Percentiles rank a stretch among this genome's conserved stretches.
Evolutionary conservation across 2,113 vertebrate genomes (phyloP).

Genomic region (Dipodomys stephensi): DNA sequence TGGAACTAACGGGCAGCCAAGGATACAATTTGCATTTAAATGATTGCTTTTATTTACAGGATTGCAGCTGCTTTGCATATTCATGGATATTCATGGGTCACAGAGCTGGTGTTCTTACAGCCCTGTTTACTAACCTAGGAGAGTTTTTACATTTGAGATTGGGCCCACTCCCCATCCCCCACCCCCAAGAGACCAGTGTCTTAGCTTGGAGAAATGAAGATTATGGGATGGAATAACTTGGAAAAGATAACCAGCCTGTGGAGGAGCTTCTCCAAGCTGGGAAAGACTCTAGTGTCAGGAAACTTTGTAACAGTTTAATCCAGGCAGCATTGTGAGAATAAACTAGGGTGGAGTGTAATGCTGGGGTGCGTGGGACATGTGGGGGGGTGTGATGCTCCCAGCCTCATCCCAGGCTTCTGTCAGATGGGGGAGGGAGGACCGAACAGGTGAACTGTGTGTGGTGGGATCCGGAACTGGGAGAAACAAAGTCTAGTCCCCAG

Average conservation of each 20-base stretch:
- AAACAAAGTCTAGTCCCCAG: neutral
- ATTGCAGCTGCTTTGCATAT: slow-evolving; percentile 70
- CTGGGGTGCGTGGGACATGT: neutral
- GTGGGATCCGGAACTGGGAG: neutral
- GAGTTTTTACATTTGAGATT: neutral
- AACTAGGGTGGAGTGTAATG: neutral
- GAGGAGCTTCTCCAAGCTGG: neutral
- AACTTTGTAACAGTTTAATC: slow-evolving; percentile 49
- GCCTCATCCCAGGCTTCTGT: neutral
- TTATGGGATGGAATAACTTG: neutral
- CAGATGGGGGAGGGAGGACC: neutral
- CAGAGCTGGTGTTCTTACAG: neutral
- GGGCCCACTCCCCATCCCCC: too few relatives aligned
- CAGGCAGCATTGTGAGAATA: too few relatives aligned
- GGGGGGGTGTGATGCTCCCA: neutral
- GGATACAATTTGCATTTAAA: slow-evolving; percentile 81
- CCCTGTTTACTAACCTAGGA: slow-evolving; percentile 51
- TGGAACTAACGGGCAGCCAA: neutral
- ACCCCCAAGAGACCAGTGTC: neutral
- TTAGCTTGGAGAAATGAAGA: neutral
- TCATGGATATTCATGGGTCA: slow-evolving; percentile 16
- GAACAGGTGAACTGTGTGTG: neutral
- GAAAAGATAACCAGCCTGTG: slow-evolving; percentile 8
- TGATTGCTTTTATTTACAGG: slow-evolving; percentile 81
- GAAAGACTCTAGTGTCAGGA: slow-evolving; percentile 61